phyloP scores from a whole-genome alignment of 1,140 invertebrate species.

The Drosophila pectinifera region DNA sequence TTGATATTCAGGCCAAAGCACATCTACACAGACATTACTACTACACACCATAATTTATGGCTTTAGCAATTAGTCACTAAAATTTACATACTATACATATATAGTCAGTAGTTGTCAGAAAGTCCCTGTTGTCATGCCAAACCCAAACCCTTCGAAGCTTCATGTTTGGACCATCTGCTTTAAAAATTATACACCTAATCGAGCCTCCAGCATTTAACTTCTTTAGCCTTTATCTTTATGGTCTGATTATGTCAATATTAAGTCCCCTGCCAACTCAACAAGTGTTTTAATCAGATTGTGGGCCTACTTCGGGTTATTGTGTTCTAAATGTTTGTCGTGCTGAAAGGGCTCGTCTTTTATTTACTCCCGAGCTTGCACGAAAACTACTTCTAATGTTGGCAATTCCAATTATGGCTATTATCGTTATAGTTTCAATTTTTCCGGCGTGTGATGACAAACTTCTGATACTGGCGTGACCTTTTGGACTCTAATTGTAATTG shows the following conservation, averaged over 20 bases:
- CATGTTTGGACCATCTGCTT: neutral
- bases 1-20: neutral
- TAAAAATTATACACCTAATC: constrained; percentile 7
- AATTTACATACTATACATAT: neutral
- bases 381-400: constrained; percentile 25
- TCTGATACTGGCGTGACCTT: constrained; percentile 42
- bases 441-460: constrained; percentile 27
- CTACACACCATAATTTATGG: neutral
- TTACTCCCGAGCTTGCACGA: neutral
- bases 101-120: neutral
- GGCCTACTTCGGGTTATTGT: neutral
- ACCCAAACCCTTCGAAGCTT: neutral
- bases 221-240: constrained; percentile 17
- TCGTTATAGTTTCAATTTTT: constrained; percentile 20
- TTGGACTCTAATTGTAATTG: constrained; percentile 44
- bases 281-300: constrained; percentile 13
- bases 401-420: constrained; percentile 36
- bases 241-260: constrained; percentile 13
- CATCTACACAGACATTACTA: neutral
- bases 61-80: constrained; percentile 5
- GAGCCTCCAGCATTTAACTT: constrained; percentile 10
- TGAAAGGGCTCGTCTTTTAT: neutral
- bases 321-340: constrained; percentile 5
- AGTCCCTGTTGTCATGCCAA: constrained; percentile 3
- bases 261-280: no score